Evolutionary conservation across 2,888 invertebrate species (phyloP).

Genomic region (Magallana nippona): DNA sequence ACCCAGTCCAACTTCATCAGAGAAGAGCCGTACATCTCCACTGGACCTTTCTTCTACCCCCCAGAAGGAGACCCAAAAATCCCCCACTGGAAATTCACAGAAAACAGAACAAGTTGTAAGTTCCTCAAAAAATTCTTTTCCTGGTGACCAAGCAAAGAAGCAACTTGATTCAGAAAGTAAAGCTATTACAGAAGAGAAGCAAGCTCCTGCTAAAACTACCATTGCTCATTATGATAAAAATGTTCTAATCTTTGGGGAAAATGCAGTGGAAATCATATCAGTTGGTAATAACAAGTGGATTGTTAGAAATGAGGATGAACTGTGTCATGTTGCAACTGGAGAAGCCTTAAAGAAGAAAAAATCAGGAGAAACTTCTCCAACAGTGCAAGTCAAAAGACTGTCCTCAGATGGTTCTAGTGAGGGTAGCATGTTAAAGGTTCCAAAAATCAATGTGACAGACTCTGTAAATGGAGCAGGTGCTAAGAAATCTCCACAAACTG

Average conservation of each 20-base stretch:
- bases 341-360: constrained; percentile 38
- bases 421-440: constrained; percentile 40
- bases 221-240: constrained; percentile 65
- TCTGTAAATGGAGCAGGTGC: constrained; percentile 12
- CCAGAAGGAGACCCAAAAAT: constrained; percentile 57
- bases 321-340: constrained; percentile 62
- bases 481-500: constrained; percentile 16
- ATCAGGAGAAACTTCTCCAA: constrained; percentile 33
- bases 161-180: constrained; percentile 33
- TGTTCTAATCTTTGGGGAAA: constrained; percentile 71
- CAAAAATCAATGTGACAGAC: constrained; percentile 36
- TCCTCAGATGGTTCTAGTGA: constrained; percentile 23
- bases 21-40: constrained; percentile 62
- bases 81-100: constrained; percentile 47
- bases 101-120: constrained; percentile 43
- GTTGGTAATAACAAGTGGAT: constrained; percentile 75
- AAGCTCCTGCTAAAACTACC: not conserved
- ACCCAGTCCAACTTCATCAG: constrained; percentile 57
- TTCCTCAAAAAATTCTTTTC: constrained; percentile 40
- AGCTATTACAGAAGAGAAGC: constrained; percentile 12
- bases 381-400: constrained; percentile 40
- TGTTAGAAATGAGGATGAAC: constrained; percentile 71
- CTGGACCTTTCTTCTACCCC: constrained; percentile 66
- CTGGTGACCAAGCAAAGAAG: constrained; percentile 36
- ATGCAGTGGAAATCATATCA: constrained; percentile 73